Evolutionary conservation across 2,888 invertebrate genomes (phyloP), one percentile per base, ranked within the genome.

Genomic region (Watsonalla cultraria): DNA sequence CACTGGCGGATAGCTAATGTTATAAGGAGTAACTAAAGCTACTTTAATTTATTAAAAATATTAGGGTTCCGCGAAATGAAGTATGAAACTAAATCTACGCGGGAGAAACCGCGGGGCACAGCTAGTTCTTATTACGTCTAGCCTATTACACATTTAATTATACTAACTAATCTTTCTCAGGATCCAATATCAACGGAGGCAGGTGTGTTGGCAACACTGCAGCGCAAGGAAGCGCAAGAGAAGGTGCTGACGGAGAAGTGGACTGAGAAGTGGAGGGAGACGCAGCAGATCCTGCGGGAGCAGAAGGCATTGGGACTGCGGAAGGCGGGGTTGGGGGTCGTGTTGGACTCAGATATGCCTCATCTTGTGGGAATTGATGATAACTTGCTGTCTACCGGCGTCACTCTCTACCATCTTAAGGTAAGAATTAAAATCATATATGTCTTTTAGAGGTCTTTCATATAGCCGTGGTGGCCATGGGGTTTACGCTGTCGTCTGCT

Each of bases 351-450:
- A 0, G 97, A 97, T 75, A 94, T 96, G 92, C 98, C 98, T 0
- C 98, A 98, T 86, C 92, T 98, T 6, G 96, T 98, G 51, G 96
- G 97, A 39, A 97, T 98, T 62, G 97, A 97, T 72, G 97, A 97
- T 73, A 97, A 98, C 81, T 86, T 96, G 48, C 92, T 97, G 48
- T 97, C 96, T 56, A 98, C 98, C 0, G 98, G 98, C 0, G 97
- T 98, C 35, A 97, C 97, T 0, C 87, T 98, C 0, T 98, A 97
- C 77, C 97, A 97, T 82, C 89, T 98, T 33, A 97, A 97, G 92
- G 94, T 93, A 24, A 24, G 24, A 24, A 24, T 24, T 4, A 24
- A 24, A 24, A 24, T 2, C 24, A 24, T 24, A 24, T 24, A n/a
- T n/a, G n/a, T n/a, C n/a, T n/a, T 24, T 24, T 24, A 24, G 66